phyloP scores from a whole-genome alignment of 2,797 vertebrate species.

The Neostethus bicornis region DNA sequence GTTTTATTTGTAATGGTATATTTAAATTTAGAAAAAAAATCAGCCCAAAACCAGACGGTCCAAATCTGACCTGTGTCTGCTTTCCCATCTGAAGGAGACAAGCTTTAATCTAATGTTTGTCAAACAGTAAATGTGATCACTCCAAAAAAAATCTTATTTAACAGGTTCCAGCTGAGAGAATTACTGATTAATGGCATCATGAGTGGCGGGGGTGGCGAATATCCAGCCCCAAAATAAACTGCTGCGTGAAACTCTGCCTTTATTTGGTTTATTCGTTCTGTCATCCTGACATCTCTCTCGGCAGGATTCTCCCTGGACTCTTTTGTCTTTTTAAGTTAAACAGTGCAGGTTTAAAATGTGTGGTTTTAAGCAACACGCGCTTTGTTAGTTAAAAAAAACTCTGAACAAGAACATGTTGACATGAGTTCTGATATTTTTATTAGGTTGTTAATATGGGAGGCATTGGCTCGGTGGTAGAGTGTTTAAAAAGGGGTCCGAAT shows the following conservation, averaged over 20 bases:
- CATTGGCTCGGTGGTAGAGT: too few relatives aligned
- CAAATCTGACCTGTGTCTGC: not conserved
- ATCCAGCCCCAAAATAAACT: slow-evolving; percentile 49
- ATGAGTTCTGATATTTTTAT: too few relatives aligned
- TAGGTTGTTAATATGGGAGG: too few relatives aligned
- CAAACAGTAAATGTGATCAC: slow-evolving; percentile 3
- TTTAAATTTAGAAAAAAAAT: slow-evolving; percentile 9
- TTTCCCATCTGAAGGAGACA: slow-evolving; percentile 24
- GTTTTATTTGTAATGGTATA: too few relatives aligned
- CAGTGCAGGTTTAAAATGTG: not conserved
- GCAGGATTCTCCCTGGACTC: slow-evolving; percentile 28
- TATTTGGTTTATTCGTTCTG: slow-evolving; percentile 42
- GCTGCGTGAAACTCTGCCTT: slow-evolving; percentile 50
- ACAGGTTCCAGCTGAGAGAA: slow-evolving; percentile 41
- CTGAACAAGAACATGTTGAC: too few relatives aligned
- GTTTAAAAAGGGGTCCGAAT: too few relatives aligned
- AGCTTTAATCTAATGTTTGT: slow-evolving; percentile 25
- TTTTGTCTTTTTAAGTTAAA: slow-evolving; percentile 10
- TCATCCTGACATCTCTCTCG: slow-evolving; percentile 47
- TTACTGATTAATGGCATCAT: slow-evolving; percentile 55
- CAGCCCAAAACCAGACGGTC: not conserved
- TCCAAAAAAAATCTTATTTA: slow-evolving; percentile 27
- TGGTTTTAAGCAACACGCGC: too few relatives aligned
- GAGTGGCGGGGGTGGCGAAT: slow-evolving; percentile 47
- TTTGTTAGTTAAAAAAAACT: too few relatives aligned